Evolutionary conservation across 2,797 vertebrate genomes (phyloP), one percentile per base, ranked within the genome.

Genomic region (Triplophysa yarkandensis): DNA sequence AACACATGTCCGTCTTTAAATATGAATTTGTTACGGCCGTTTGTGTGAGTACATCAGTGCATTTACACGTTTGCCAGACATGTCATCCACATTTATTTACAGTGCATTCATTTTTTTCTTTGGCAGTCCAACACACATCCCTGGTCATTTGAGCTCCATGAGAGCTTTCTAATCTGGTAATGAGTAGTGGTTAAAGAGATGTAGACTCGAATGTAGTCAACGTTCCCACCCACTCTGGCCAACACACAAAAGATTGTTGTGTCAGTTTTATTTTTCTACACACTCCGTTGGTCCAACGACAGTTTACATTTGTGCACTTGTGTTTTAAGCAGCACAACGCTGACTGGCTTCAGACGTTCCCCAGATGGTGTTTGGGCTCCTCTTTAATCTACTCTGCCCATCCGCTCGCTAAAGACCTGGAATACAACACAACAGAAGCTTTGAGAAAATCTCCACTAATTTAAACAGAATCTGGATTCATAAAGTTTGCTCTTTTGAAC

Each of bases 381-480:
- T 85, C 68, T 85, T 85, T 88, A 89, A 90, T 90, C 85, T 90
- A 84, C 84, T 85, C 84, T 87, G 83, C 74, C 79, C 82, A 85
- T 81, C 85, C 84, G 83, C 84, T 79, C 83, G 86, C 89, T 85
- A 80, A 84, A 87, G 83, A 83, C 86, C 81, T 79, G 83, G 84
- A 85, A 85, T 58, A 32, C 28, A 58, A 58, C 36, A 64, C 41
- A 39, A 39, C 61, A 64, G n/a, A n/a, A 39, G 61, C 61, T 44
- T 64, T 39, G 34, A 23, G 41, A 21, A 39, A 44, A 64, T 23
- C 34, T 39, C 36, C 19, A 14, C n/a, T 39, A 23, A 44, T 64
- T 23, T 39, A 64, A 64, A 64, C 55, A 32, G 55, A 58, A n/a
- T 30, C 55, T n/a, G 55, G 55, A 58, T 58, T 30, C 28, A 58